These are phyloP conservation scores for Silurus lanzhouensis DNA, from an alignment of 2,797 vertebrate genomes.

Conservation along the genomic window DNA sequence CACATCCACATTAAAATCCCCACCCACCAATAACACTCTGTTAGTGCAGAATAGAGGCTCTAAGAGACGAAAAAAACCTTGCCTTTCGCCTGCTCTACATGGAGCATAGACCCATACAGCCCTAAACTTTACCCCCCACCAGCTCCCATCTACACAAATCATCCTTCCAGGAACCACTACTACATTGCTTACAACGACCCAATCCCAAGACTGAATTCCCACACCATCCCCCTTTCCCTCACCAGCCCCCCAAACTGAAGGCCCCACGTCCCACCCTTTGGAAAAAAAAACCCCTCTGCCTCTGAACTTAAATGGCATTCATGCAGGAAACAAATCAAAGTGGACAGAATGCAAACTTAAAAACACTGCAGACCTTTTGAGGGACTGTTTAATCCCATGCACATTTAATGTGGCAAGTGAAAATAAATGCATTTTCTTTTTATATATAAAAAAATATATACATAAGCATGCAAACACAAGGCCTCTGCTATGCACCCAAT, in stretches of 20 bases:
- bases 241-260: neutral
- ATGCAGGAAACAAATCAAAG: neutral
- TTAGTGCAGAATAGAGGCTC: neutral
- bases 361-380: neutral
- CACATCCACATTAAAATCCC: too few species aligned
- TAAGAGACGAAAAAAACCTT: too few species aligned
- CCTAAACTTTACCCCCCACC: neutral
- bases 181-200: rapidly evolving
- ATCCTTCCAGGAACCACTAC: neutral
- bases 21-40: neutral
- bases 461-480: too few species aligned
- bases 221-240: neutral
- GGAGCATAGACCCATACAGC: neutral
- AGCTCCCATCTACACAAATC: neutral
- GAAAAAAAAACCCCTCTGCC: neutral
- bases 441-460: too few species aligned
- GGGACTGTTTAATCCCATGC: neutral
- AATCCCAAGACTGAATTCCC: neutral
- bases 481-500: neutral
- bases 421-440: too few species aligned
- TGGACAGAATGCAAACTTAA: neutral
- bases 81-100: neutral
- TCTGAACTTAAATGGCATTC: neutral
- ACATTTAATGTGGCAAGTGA: neutral
- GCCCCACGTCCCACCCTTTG: neutral